Evolutionary conservation across 2,888 invertebrate species (phyloP).

Genomic region (Esperia sulphurella): DNA sequence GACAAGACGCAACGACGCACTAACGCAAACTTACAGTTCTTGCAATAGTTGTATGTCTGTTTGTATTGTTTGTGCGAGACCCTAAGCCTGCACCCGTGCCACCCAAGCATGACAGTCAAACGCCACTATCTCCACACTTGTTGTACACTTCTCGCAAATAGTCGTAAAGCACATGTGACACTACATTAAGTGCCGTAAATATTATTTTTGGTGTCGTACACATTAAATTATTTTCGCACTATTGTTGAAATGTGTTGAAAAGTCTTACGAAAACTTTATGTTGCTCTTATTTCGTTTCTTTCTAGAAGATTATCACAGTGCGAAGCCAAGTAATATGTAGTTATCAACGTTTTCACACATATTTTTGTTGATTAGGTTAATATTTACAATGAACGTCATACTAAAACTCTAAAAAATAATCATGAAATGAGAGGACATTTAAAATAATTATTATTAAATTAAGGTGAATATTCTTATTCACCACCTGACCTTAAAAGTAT

Average conservation of each 20-base stretch:
- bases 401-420: not conserved
- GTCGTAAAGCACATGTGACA: constrained; percentile 24
- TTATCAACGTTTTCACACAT: too few species aligned
- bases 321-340: not conserved
- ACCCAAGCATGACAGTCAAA: constrained; percentile 65
- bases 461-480: not conserved
- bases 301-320: constrained; percentile 13
- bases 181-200: constrained; percentile 7
- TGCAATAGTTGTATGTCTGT: not conserved
- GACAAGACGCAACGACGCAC: not conserved
- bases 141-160: constrained; percentile 40
- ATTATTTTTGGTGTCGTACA: constrained; percentile 3
- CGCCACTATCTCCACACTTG: constrained; percentile 39
- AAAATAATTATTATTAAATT: too few species aligned
- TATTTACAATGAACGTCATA: too few species aligned
- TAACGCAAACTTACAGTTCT: not conserved
- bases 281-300: not conserved
- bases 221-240: constrained; percentile 6
- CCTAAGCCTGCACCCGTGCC: constrained; percentile 71
- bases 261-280: not conserved
- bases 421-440: not conserved
- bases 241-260: not conserved
- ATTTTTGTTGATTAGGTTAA: too few species aligned
- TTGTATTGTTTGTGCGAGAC: constrained; percentile 53
- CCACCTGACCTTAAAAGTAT: constrained; percentile 13